Evolutionary conservation across 2,113 vertebrate genomes (phyloP).

Genomic region (Entomyzon cyanotis): DNA sequence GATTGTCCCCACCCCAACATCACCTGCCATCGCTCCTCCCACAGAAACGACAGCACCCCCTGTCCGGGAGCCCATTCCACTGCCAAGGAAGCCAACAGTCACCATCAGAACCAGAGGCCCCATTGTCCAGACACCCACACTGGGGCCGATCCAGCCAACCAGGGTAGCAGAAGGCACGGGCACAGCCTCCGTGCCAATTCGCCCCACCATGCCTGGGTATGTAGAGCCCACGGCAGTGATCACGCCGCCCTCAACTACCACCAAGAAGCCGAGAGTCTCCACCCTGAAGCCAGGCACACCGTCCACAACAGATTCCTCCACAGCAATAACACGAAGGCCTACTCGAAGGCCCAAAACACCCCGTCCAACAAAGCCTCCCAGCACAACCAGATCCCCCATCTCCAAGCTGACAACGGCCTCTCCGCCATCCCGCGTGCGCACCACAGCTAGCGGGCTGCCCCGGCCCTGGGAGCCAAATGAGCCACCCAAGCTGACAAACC

Average conservation of each 20-base stretch:
- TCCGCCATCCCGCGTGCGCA: constrained; percentile 76
- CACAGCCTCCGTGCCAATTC: constrained; percentile 78
- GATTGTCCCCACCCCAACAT: constrained; percentile 90
- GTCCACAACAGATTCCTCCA: constrained; percentile 78
- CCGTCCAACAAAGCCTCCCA: constrained; percentile 67
- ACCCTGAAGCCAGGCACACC: constrained; percentile 77
- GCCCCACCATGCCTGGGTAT: constrained; percentile 85
- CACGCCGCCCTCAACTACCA: constrained; percentile 83
- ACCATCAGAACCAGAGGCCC: constrained; percentile 89
- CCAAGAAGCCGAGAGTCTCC: constrained; percentile 84
- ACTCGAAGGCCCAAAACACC: constrained; percentile 83
- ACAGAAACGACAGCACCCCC: constrained; percentile 85
- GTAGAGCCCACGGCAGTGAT: constrained; percentile 85
- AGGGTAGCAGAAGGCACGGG: constrained; percentile 84
- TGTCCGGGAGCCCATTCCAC: constrained; percentile 86
- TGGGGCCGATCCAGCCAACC: constrained; percentile 89
- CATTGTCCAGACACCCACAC: constrained; percentile 89
- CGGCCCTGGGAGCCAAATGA: constrained; percentile 77
- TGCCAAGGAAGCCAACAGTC: constrained; percentile 87
- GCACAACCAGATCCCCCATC: constrained; percentile 78
- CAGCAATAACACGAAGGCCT: constrained; percentile 76
- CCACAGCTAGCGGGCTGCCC: constrained; percentile 75
- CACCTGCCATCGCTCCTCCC: constrained; percentile 87
- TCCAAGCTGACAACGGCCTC: constrained; percentile 84
- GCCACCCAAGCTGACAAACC: constrained; percentile 85